Evolutionary conservation across 2,888 invertebrate genomes (phyloP).

Genomic region (Ormyrus rosae): DNA sequence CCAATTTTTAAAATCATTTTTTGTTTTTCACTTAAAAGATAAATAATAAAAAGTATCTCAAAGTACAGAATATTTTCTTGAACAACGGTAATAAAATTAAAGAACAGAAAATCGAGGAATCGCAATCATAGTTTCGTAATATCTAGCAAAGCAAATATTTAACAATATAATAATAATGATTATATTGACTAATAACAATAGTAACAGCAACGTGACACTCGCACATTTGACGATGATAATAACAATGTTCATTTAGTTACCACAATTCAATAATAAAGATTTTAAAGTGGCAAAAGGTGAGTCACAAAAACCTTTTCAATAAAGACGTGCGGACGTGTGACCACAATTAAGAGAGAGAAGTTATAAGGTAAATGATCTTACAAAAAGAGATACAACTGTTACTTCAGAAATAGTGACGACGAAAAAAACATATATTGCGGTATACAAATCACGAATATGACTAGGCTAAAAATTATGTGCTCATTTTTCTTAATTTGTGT

Average conservation of each 20-base stretch:
- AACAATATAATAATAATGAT: slow-evolving; percentile 51
- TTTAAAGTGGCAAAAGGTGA: slow-evolving; percentile 43
- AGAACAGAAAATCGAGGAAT: slow-evolving; percentile 44
- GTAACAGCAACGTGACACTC: slow-evolving; percentile 61
- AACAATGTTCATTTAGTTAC: slow-evolving; percentile 55
- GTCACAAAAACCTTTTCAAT: slow-evolving; percentile 52
- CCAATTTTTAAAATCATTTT: slow-evolving; percentile 39
- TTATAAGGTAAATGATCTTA: slow-evolving; percentile 44
- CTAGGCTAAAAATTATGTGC: slow-evolving; percentile 53
- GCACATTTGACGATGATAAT: slow-evolving; percentile 59
- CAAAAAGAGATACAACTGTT: slow-evolving; percentile 49
- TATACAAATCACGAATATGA: slow-evolving; percentile 46
- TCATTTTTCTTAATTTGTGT: slow-evolving; percentile 58
- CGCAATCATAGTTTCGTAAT: slow-evolving; percentile 41
- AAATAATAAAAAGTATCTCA: slow-evolving; percentile 26
- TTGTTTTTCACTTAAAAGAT: slow-evolving; percentile 23
- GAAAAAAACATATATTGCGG: slow-evolving; percentile 48
- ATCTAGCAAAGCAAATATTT: slow-evolving; percentile 51
- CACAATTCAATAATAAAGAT: slow-evolving; percentile 45
- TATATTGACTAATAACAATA: slow-evolving; percentile 60
- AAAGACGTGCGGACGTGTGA: slow-evolving; percentile 51
- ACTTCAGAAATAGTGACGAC: slow-evolving; percentile 50
- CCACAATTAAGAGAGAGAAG: slow-evolving; percentile 54
- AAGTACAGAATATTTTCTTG: slow-evolving; percentile 26
- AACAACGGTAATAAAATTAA: slow-evolving; percentile 40